These are phyloP conservation scores for Ochotona princeps DNA, from an alignment of 2,113 vertebrate species.

Conservation along the genomic window DNA sequence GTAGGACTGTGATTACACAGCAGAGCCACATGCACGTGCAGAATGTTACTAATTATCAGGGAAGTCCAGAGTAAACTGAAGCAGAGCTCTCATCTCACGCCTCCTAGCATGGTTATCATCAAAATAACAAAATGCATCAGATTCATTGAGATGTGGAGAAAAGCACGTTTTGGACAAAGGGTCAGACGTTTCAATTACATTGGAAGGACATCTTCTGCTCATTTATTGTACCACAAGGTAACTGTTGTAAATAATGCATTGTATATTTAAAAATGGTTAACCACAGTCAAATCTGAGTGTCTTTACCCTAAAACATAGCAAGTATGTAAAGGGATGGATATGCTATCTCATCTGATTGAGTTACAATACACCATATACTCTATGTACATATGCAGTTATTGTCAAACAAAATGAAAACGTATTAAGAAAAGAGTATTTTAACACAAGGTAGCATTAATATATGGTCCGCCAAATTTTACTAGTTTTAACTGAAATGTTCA, in stretches of 20 bases:
- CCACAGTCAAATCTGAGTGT: not conserved
- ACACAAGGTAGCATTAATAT: not conserved
- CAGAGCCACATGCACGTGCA: no score
- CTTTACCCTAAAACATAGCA: not conserved
- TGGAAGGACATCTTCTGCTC: not conserved
- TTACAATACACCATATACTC: not conserved
- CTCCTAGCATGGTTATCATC: no score
- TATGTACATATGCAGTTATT: not conserved
- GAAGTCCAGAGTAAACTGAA: no score
- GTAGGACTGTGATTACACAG: no score
- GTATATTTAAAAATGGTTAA: not conserved
- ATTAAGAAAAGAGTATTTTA: not conserved
- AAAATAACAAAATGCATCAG: not conserved
- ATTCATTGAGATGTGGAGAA: not conserved
- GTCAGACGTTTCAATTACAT: not conserved
- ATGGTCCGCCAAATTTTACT: no score
- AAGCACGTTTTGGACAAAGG: no score
- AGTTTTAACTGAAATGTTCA: no score
- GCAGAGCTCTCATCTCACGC: no score
- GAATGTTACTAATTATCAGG: no score
- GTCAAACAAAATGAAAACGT: not conserved
- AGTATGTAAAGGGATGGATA: not conserved
- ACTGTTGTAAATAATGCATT: not conserved
- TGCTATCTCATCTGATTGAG: not conserved
- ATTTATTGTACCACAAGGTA: not conserved